Evolutionary conservation across 1,140 invertebrate species (phyloP), one percentile per base, ranked within the genome.

Genomic region (Daktulosphaira vitifoliae): DNA sequence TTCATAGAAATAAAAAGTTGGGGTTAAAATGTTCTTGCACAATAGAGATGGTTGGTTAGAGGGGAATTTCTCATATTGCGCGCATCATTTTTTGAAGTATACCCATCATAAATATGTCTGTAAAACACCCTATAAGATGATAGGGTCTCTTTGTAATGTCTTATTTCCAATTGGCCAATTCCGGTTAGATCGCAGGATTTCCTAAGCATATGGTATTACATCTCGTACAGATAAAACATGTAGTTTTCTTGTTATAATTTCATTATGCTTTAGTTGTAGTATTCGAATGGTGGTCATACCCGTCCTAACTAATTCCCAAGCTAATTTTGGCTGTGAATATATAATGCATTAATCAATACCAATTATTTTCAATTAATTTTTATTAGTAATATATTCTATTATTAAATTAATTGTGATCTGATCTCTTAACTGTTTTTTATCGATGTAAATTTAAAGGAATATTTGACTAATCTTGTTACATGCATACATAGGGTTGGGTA

Each of bases 91-190:
- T 62, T 62, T 62, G 42, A 62, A 62, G 56, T 62, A 62, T n/a
- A 44, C 29, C 5, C 29, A 62, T 62, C 56, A 62, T 62, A 62
- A 62, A 62, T 46, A 62, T 62, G 42, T 25, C 26, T 0, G 38
- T 62, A 46, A 48, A 62, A 62, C 56, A 29, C 56, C 56, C 56
- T 13, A 46, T 39, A 62, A 62, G 56, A 62, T 11, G 56, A 7
- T 23, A 46, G 42, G 42, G 54, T 42, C 16, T 38, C 44, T 48
- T 62, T 62, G 56, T 48, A 48, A 62, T 48, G 42, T 62, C 56
- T 62, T 48, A 62, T 62, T 62, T 62, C 56, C 56, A 62, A 62
- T 62, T 62, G 56, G 56, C 56, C 56, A 33, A 48, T 62, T 62
- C 56, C 56, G 56, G 56, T 62, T 62, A 62, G 56, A 62, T 62